Evolutionary conservation across 1,140 invertebrate genomes (phyloP), one percentile per base, ranked within the genome.

Genomic region (Argopecten irradians): DNA sequence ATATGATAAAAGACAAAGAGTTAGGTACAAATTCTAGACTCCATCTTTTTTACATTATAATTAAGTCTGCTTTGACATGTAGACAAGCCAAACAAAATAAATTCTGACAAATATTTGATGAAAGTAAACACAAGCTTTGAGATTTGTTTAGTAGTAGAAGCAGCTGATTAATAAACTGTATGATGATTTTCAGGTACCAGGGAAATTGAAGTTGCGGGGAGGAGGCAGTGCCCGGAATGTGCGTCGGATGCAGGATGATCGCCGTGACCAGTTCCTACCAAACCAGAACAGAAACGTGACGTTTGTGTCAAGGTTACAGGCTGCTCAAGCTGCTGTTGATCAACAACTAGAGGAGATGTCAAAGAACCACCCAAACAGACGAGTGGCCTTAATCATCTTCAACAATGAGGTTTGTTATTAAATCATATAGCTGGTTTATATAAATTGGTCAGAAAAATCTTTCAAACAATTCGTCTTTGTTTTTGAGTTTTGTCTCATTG

Each of bases 251-350:
- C 93, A 93, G 71, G 86, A 86, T 13, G 91, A 89, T 41, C 84
- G 92, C 19, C 89, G 91, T 34, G 91, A 92, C 89, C 93, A 95
- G 88, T 91, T 89, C 46, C 86, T 94, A 32, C 94, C 93, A 5
- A 35, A 88, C 13, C 92, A 95, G 90, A 87, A 88, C 13, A 88
- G 93, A n/a, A 89, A 93, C 84, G 92, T 94, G 34, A 95, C 94
- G 14, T 94, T 94, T 82, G 90, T 95, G 7, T 95, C 94, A 0
- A 88, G 94, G 36, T 90, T 95, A 7, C 94, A 95, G 89, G 92
- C 93, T 14, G 93, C 94, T 28, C 95, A 95, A 89, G 94, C 94
- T 34, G 95, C 95, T n/a, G 93, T 95, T 33, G 94, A 94, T 85
- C 92, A 94, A 88, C 94, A 95, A 89, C 89, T 95, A 32, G 91